phyloP scores from a whole-genome alignment of 2,797 vertebrate genomes.

The Ptychobarbus kaznakovi region DNA sequence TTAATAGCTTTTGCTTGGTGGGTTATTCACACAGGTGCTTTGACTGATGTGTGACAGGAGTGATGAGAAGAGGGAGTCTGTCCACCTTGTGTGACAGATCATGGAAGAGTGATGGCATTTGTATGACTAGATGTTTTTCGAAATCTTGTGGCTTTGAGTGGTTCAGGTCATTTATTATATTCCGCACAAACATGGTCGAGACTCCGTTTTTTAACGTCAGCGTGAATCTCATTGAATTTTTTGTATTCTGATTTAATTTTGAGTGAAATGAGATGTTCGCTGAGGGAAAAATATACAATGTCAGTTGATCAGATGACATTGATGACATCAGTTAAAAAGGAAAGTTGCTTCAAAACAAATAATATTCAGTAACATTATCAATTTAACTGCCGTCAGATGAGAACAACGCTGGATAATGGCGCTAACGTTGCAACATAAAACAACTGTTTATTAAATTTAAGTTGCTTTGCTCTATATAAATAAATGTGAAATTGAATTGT shows the following conservation, averaged over 20 bases:
- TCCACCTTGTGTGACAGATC: background rate
- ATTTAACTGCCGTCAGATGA: background rate
- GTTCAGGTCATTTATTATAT: background rate
- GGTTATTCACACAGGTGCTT: conserved; percentile 42
- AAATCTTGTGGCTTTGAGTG: background rate
- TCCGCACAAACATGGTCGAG: background rate
- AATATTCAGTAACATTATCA: background rate
- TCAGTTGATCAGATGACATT: background rate
- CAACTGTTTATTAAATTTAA: background rate
- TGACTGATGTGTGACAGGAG: conserved; percentile 7
- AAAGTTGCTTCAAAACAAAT: background rate
- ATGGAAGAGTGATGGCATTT: background rate
- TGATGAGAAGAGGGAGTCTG: conserved; percentile 1
- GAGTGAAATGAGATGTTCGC: background rate
- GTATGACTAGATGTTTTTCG: conserved; percentile 4
- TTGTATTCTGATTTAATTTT: background rate
- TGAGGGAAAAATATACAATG: background rate
- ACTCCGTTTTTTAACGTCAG: background rate
- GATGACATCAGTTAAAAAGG: background rate
- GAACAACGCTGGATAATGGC: background rate
- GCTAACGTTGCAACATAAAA: background rate
- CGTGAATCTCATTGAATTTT: background rate
- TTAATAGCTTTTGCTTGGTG: conserved; percentile 58
- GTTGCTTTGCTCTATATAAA: background rate
- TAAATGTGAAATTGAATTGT: background rate